These are phyloP conservation scores for Eulithis prunata DNA, from an alignment of 2,888 invertebrate genomes.

Conservation along the genomic window DNA sequence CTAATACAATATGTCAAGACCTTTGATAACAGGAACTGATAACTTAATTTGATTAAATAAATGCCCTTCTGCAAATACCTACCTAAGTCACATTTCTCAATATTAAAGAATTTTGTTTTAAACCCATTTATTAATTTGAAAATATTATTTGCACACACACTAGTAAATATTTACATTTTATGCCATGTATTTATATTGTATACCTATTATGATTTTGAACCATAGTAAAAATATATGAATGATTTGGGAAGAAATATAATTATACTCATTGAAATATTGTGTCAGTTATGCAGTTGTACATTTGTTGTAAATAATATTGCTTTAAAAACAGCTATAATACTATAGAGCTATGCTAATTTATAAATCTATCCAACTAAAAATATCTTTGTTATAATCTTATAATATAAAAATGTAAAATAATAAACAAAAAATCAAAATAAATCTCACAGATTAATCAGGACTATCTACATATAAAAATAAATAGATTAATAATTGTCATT, in stretches of 20 bases:
- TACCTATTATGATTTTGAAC: too few relatives aligned
- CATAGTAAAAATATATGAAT: too few relatives aligned
- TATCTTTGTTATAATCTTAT: not conserved
- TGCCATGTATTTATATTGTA: too few relatives aligned
- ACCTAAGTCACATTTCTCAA: not conserved
- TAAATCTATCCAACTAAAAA: not conserved
- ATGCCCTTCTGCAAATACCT: too few relatives aligned
- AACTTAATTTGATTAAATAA: conserved; percentile 1
- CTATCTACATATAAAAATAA: conserved; percentile 3
- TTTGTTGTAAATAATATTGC: too few relatives aligned
- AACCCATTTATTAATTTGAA: too few relatives aligned
- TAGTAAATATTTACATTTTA: too few relatives aligned
- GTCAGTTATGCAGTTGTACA: too few relatives aligned
- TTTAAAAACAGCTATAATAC: not conserved
- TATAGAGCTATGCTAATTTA: not conserved
- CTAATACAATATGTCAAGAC: conserved; percentile 12
- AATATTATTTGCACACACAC: too few relatives aligned
- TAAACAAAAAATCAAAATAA: conserved; percentile 16
- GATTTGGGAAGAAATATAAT: too few relatives aligned
- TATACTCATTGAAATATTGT: too few relatives aligned
- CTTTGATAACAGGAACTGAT: conserved; percentile 16
- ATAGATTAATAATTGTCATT: conserved; percentile 1
- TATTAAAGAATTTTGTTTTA: too few relatives aligned
- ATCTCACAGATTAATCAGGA: conserved; percentile 21
- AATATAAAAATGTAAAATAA: conserved; percentile 1